Evolutionary conservation across 2,113 vertebrate genomes (phyloP), one percentile per base, ranked within the genome.

Genomic region (Zingel zingel): DNA sequence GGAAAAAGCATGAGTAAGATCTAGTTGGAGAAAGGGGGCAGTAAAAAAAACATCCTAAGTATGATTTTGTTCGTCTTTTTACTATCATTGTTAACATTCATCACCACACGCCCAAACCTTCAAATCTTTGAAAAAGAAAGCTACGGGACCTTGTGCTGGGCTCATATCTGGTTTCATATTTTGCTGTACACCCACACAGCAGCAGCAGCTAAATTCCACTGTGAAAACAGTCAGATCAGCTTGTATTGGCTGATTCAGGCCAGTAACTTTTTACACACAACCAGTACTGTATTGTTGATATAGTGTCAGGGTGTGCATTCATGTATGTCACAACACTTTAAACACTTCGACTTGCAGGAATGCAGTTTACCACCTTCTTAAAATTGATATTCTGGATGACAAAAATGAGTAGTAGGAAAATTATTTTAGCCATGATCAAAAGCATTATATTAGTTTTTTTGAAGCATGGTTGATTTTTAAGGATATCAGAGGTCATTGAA

Each of bases 141-240:
- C 78, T 77, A 72, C 56, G 62, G 45, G 67, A 74, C 54, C 30
- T 48, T 63, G 33, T 51, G 74, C 12, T 8, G n/a, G 39, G 51
- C 63, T 81, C 63, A 27, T 77, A 74, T 89, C 51, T 83, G 61
- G 79, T 90, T 85, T 90, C 85, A 66, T 78, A 59, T 58, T 75
- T 47, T 74, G 66, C 66, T 74, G 57, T 57, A 89, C 85, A 81
- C 82, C 82, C 77, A 84, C 71, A 77, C 85, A 66, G 25, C 25
- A 71, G 61, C 45, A 75, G 54, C 70, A 76, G 81, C 48, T 47
- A 68, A 12, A 71, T 51, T 59, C 65, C 59, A 75, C 25, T 25
- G 62, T 64, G 62, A 64, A 63, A 72, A 83, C 47, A 64, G 12
- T 39, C 65, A 63, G 21, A 45, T 25, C 23, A 58, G n/a, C 54